Evolutionary conservation across 2,888 invertebrate species (phyloP).

Genomic region (Cantharis rufa): DNA sequence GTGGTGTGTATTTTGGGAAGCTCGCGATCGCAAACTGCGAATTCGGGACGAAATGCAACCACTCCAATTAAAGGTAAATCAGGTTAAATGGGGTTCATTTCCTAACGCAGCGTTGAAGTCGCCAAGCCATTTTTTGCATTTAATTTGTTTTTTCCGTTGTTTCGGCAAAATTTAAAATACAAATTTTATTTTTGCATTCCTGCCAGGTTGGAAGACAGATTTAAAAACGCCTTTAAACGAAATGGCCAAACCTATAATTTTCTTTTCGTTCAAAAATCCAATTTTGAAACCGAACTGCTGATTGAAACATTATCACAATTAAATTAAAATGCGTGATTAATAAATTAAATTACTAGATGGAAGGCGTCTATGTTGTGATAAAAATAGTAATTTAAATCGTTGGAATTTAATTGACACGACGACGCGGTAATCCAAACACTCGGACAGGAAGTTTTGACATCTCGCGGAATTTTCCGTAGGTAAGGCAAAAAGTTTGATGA

Average conservation of each 20-base stretch:
- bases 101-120: constrained; percentile 12
- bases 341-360: not conserved
- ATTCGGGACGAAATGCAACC: not conserved
- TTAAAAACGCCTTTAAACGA: not conserved
- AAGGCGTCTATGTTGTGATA: not conserved
- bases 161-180: not conserved
- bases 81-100: not conserved
- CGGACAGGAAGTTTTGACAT: not conserved
- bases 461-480: not conserved
- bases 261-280: not conserved
- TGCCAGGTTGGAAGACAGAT: not conserved
- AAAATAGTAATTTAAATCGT: not conserved
- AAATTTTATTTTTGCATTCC: not conserved
- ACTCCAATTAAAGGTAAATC: not conserved
- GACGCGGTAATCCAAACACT: not conserved
- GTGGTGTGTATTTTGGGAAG: not conserved
- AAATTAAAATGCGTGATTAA: not conserved
- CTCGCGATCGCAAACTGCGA: not conserved
- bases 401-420: not conserved
- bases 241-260: not conserved
- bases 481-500: not conserved
- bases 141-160: not conserved
- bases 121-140: not conserved
- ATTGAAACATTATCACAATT: not conserved
- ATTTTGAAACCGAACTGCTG: not conserved